These are phyloP conservation scores for Sigmodon hispidus DNA, from an alignment of 2,113 vertebrate genomes.

Conservation along the genomic window DNA sequence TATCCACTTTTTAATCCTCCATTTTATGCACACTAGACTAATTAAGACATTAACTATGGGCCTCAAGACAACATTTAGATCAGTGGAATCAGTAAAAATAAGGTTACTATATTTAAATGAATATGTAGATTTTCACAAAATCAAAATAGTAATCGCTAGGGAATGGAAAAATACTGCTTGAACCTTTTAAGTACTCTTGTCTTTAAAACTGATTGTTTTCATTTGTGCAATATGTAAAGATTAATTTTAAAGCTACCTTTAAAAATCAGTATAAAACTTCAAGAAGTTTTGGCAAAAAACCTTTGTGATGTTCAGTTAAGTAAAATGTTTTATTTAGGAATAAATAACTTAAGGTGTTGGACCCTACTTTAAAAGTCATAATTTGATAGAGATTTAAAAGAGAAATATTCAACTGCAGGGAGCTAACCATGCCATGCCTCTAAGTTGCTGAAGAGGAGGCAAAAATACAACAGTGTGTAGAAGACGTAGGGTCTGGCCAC, in stretches of 20 bases:
- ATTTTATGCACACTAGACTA: neutral
- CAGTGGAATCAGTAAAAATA: neutral
- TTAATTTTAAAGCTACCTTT: neutral
- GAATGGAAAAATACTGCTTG: neutral
- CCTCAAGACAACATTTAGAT: neutral
- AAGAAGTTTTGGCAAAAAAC: neutral
- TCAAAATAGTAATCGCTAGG: neutral
- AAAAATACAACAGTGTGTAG: neutral
- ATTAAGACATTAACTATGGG: neutral
- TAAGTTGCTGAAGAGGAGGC: neutral
- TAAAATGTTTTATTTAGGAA: neutral
- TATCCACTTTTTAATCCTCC: too few relatives aligned
- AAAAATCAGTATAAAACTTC: neutral
- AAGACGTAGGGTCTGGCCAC: too few relatives aligned
- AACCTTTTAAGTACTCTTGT: neutral
- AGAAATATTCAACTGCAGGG: neutral
- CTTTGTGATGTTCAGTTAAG: neutral
- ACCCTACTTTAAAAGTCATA: neutral
- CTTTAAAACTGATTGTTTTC: neutral
- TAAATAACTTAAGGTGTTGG: neutral
- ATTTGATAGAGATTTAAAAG: neutral
- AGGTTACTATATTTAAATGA: neutral
- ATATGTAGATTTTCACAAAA: neutral
- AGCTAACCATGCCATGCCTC: neutral
- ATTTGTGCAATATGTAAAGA: neutral